Evolutionary conservation across 2,888 invertebrate species (phyloP), one percentile per base, ranked within the genome.

Genomic region (Melangyna quadrimaculata): DNA sequence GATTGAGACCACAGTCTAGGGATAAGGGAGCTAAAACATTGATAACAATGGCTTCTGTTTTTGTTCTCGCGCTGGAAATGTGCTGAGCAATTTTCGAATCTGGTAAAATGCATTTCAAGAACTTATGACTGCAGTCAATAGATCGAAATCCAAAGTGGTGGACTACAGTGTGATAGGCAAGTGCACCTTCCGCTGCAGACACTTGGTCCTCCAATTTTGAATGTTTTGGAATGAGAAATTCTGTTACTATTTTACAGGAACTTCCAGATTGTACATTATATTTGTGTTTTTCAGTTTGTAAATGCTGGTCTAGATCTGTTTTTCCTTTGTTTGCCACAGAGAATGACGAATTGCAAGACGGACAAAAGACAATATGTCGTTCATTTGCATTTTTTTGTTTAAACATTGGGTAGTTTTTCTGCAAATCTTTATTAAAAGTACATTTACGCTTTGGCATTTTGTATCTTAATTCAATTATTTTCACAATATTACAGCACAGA

Each of bases 111-210:
- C 80, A 70, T 75, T 87, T 80, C 45, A 86, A 78, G 43, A 88
- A 82, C 48, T 67, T 74, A 57, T 87, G 73, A 69, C 87, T 88
- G 75, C 88, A 89, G 65, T 89, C 89, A 84, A 88, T 84, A 1
- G 88, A 89, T 77, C 81, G 88, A 73, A 87, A 89, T 61, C 81
- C 86, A n/a, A 29, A 73, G 72, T 89, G 88, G 81, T 89, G 89
- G 37, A 84, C 87, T 10, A 89, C 87, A 63, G 88, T 88, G 63
- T 89, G 88, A 87, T 87, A 89, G n/a, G 88, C 88, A 17, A 88
- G 63, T 40, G 88, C 83, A 75, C 87, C 88, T 87, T 88, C 88
- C 53, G 88, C 88, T 78, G 88, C 27, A 27, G 27, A 27, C 27
- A 27, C 27, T 27, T 27, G 27, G 27, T 27, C 27, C 27, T 27